Evolutionary conservation across 2,888 invertebrate species (phyloP), one percentile per base, ranked within the genome.

Genomic region (Aleiodes leptofemur): DNA sequence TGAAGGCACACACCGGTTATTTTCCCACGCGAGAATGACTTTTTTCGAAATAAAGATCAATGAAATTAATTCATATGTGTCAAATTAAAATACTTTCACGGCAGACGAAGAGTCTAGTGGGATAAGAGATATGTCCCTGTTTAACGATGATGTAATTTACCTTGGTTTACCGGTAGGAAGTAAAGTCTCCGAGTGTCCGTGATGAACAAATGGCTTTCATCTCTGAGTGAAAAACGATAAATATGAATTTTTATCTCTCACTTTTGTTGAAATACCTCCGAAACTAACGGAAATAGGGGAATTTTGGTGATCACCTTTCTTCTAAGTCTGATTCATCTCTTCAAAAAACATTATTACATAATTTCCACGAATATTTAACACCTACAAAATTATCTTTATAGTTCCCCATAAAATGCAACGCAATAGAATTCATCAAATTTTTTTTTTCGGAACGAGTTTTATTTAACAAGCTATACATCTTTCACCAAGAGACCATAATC

Each of bases 111-210:
- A 6, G 38, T 61, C 72, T 38, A 9, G 14, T 66, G 38, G 23
- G 23, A 23, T 23, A 23, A 38, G 9, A 56, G 13, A 48, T 50
- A 69, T 69, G 29, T 77, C 48, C 53, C 57, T 73, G 69, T 71
- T 56, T 48, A 13, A 34, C 4, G 34, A 66, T 76, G 72, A 79
- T 75, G 75, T 76, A 74, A 77, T 76, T 23, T 64, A 72, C 56
- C 69, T 11, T 72, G 74, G 61, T 72, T 48, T 69, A 66, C 64
- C 14, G 55, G 43, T 76, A 78, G 78, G 75, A 79, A 79, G 73
- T 73, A 56, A 73, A 77, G 70, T 74, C 53, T 64, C 71, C 71
- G n/a, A 77, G 55, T 69, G 77, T 72, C 75, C 75, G 64, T 79
- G 73, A 29, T 73, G 68, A 13, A 70, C 53, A 8, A 11, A 23